phyloP scores from a whole-genome alignment of 2,113 vertebrate genomes.

The Eptatretus burgeri region DNA sequence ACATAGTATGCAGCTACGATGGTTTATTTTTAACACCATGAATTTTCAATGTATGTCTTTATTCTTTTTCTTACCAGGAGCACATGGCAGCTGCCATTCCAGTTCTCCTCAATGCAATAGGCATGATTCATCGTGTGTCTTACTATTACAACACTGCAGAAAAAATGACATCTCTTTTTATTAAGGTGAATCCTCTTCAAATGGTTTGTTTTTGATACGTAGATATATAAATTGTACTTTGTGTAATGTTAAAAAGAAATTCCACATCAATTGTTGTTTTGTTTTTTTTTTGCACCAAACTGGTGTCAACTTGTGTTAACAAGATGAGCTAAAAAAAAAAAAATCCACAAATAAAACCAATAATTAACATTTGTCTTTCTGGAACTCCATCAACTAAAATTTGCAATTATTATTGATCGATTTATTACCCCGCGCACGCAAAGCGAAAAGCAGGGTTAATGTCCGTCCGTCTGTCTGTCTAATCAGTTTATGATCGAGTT shows the following conservation, averaged over 20 bases:
- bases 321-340: neutral
- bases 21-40: too few species aligned
- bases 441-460: too few species aligned
- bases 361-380: too few species aligned
- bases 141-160: slow-evolving; percentile 74
- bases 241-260: neutral
- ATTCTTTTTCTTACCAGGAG: slow-evolving; percentile 19
- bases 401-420: too few species aligned
- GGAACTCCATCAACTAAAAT: too few species aligned
- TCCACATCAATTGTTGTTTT: neutral
- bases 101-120: slow-evolving; percentile 51
- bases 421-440: too few species aligned
- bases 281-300: neutral
- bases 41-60: too few species aligned
- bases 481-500: too few species aligned
- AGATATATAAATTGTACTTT: neutral
- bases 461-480: too few species aligned
- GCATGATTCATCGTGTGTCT: slow-evolving; percentile 60
- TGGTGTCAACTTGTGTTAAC: slow-evolving; percentile 4
- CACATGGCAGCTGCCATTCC: slow-evolving; percentile 59
- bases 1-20: too few species aligned
- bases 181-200: slow-evolving; percentile 32
- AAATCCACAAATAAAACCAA: too few species aligned
- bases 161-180: slow-evolving; percentile 58
- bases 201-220: slow-evolving; percentile 1